Base-by-base conservation (phyloP, 2,888 invertebrate genomes). In the Trissonchulus sp. region DNA sequence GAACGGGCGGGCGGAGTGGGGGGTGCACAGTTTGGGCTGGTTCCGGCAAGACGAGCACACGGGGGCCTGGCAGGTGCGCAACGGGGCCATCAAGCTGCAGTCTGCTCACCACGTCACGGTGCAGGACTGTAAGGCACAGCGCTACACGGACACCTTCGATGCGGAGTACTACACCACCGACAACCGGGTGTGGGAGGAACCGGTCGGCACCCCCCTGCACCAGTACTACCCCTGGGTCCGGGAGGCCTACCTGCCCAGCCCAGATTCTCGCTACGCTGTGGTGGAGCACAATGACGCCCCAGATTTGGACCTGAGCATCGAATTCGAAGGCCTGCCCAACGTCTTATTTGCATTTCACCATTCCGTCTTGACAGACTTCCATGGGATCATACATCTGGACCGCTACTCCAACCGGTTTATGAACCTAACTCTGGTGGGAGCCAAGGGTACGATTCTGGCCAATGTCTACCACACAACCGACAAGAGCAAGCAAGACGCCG, bases 91-190 rank as follows among this genome's bases (percentile, higher is more conserved):
- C 18, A 79, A 79, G 68, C 77, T 84, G 76, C 80, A 83, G 73
- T 79, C 80, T 63, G 79, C 82, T 63, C 83, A 84, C 73, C 79
- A 80, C 60, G 83, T 81, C 3, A 80, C 81, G 73, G 77, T 80
- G 34, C 80, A 79, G 48, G 81, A 83, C 73, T 83, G 83, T 77
- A 79, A 81, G 73, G 81, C 80, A 36, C 83, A 84, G 74, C 79
- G 77, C 1, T 83, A 79, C 73, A 75, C 77, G 34, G 79, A 80
- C 38, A 78, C 80, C n/a, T 76, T 83, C 18, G 80, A 80, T 23
- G 82, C 82, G 37, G 80, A 81, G 63, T 78, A 81, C 74, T 83
- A 82, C 76, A 80, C 82, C 3, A 79, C 79, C 75, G 30, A 68
- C n/a, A 31, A 72, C 15, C 76, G 74, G 23, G 2, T 3, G 2